Conservation (phyloP, 2,113 vertebrate species). For the Odontophorus gujanensis region DNA sequence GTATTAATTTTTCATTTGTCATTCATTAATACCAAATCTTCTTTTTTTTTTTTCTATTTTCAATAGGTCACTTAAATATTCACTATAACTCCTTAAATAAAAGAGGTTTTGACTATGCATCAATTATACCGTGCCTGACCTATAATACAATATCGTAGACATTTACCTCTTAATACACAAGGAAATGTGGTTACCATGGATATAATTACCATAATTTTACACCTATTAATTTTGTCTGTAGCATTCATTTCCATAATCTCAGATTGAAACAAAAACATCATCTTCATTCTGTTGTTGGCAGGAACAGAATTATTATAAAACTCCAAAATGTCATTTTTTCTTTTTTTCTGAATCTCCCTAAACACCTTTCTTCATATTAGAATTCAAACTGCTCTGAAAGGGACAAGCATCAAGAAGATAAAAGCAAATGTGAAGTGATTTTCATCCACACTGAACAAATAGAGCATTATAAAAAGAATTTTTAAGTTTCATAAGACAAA, state of each 20-base stretch:
- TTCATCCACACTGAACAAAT: slow-evolving; percentile 78
- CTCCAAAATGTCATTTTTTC: slow-evolving; percentile 43
- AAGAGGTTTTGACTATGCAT: slow-evolving; percentile 29
- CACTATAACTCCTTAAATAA: neutral
- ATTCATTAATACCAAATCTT: neutral
- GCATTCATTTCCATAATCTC: slow-evolving; percentile 76
- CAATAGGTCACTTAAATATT: slow-evolving; percentile 23
- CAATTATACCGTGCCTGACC: slow-evolving; percentile 45
- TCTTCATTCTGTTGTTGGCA: slow-evolving; percentile 57
- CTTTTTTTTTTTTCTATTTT: slow-evolving; percentile 20
- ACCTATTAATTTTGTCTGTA: slow-evolving; percentile 77
- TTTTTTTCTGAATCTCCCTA: slow-evolving; percentile 32
- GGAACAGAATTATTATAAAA: slow-evolving; percentile 60
- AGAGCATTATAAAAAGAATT: slow-evolving; percentile 75
- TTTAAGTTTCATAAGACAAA: slow-evolving; percentile 77
- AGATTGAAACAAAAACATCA: slow-evolving; percentile 72
- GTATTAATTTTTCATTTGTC: neutral
- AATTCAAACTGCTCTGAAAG: slow-evolving; percentile 79
- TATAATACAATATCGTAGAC: neutral
- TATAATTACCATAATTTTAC: slow-evolving; percentile 80
- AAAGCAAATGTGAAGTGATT: slow-evolving; percentile 75
- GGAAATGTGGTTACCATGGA: slow-evolving; percentile 74
- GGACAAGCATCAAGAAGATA: slow-evolving; percentile 69
- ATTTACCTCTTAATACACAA: slow-evolving; percentile 56
- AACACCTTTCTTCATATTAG: slow-evolving; percentile 68